Evolutionary conservation across 1,140 invertebrate species (phyloP), one percentile per base, ranked within the genome.

Genomic region (Rhopalosiphum maidis): DNA sequence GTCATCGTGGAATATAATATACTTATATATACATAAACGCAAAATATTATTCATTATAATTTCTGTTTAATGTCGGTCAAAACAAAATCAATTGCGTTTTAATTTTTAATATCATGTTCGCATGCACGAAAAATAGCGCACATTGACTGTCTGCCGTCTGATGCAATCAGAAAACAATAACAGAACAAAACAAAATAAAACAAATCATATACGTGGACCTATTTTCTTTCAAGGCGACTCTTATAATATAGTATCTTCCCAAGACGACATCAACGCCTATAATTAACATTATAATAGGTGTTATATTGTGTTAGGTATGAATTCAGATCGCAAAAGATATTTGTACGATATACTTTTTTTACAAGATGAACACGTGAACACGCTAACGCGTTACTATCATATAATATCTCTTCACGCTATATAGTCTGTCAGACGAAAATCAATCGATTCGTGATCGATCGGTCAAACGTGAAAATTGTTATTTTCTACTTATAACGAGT

Each of bases 21-120:
- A 18, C 30, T n/a, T n/a, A n/a, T n/a, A 68, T 60, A 68, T 18
- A 15, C 15, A 15, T n/a, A 77, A 77, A 77, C 60, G 48, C 48
- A 77, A n/a, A 77, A 77, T n/a, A 77, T 77, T 77, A n/a, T 68
- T 11, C 30, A 68, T 68, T 68, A 77, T 77, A 30, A 68, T 68
- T 68, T n/a, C 60, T 68, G 60, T n/a, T n/a, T 68, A 60, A 77
- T 77, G 15, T 77, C 60, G 60, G 60, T 77, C 30, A 77, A n/a
- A 77, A n/a, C 60, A n/a, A 77, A 77, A 77, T 77, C 30, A 77
- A 77, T 77, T 77, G 60, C 60, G 60, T 77, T 77, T n/a, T 77
- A 77, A n/a, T 77, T 77, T n/a, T n/a, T 83, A 41, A 83, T 83
- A 82, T 77, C 35, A 83, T 83, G 35, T 41, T 83, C 7, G 35